Evolutionary conservation across 2,113 vertebrate genomes (phyloP).

Genomic region (Ondatra zibethicus): DNA sequence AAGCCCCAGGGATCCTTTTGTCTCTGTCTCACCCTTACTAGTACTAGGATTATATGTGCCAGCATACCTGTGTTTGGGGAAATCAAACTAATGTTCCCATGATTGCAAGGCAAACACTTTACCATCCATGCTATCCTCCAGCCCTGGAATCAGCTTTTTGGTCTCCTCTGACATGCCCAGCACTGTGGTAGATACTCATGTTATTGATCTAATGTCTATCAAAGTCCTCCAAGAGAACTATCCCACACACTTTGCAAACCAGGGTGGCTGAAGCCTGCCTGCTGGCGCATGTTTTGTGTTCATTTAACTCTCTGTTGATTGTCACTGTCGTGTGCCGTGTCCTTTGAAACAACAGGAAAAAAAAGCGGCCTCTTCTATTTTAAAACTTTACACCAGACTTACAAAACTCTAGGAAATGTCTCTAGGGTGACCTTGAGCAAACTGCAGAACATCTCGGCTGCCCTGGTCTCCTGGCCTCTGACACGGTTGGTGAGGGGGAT

Average conservation of each 20-base stretch:
- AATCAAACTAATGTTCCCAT: background rate
- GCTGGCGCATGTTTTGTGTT: background rate
- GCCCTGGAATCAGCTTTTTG: background rate
- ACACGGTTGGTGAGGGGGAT: background rate
- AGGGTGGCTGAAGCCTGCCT: background rate
- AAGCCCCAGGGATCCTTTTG: background rate
- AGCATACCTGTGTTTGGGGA: background rate
- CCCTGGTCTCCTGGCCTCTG: background rate
- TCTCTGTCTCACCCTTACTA: background rate
- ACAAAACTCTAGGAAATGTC: background rate
- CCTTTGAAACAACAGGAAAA: background rate
- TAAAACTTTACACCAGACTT: background rate
- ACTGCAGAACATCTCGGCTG: background rate
- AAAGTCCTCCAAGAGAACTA: background rate
- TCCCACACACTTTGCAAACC: background rate
- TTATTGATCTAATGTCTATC: background rate
- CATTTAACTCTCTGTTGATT: background rate
- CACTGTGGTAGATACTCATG: background rate
- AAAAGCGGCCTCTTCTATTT: background rate
- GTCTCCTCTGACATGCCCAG: background rate
- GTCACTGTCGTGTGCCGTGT: background rate
- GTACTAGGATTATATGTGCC: background rate
- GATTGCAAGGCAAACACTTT: background rate
- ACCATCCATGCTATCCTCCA: background rate
- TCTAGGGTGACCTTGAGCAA: conserved; percentile 37